These are phyloP conservation scores for Micronycteris hirsuta DNA, from an alignment of 2,113 vertebrate species.

Conservation along the genomic window DNA sequence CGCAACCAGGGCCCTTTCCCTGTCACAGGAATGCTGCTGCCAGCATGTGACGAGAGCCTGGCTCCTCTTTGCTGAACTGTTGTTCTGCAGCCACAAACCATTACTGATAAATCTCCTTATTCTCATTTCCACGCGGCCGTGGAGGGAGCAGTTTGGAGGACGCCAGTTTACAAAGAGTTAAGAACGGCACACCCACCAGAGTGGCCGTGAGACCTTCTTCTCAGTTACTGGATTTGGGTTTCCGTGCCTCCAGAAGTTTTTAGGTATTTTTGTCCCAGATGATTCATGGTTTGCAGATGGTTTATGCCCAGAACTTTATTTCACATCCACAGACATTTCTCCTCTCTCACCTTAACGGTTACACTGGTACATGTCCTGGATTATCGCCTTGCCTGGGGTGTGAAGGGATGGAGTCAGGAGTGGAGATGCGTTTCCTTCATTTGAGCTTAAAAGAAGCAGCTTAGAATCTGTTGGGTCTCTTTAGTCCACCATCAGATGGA, in stretches of 20 bases:
- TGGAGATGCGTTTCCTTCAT: neutral
- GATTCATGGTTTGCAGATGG: neutral
- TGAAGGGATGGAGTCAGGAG: slow-evolving; percentile 36
- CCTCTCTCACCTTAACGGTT: neutral
- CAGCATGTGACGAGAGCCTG: neutral
- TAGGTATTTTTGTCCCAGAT: neutral
- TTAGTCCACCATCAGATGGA: neutral
- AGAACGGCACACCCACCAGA: neutral
- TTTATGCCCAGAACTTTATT: neutral
- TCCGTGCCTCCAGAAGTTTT: neutral
- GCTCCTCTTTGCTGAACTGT: neutral
- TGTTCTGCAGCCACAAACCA: neutral
- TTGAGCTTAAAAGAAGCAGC: neutral
- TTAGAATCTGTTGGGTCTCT: neutral
- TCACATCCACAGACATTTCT: neutral
- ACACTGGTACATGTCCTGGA: neutral
- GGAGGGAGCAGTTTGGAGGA: too few relatives aligned
- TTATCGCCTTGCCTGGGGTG: slow-evolving; percentile 57
- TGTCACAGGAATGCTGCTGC: neutral
- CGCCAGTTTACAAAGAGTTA: too few relatives aligned
- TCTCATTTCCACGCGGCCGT: too few relatives aligned
- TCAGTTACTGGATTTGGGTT: neutral
- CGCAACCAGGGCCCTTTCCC: neutral
- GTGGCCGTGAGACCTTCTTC: neutral
- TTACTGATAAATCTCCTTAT: too few relatives aligned